A percentile compares a stretch with the other conserved stretches of the same genome.
These are phyloP conservation scores for Bathynomus jamesi DNA, from an alignment of 1,140 invertebrate species.

Conservation along the genomic window DNA sequence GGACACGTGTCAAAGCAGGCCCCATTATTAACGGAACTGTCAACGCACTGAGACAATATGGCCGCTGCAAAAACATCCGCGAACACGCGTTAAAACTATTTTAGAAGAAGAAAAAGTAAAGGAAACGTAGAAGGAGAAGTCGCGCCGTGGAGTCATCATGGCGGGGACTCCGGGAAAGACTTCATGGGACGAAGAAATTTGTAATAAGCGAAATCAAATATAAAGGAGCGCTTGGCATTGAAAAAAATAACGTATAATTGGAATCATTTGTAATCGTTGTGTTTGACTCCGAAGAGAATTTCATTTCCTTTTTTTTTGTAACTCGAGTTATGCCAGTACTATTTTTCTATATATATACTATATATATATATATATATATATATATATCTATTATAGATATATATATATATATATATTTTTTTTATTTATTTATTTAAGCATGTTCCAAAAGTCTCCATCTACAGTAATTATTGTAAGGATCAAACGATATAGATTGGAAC, in stretches of 20 bases:
- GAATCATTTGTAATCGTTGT: not conserved
- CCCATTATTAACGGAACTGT: not conserved
- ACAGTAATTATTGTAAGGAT: too few species aligned
- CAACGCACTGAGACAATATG: not conserved
- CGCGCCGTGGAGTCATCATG: not conserved
- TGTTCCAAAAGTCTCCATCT: too few species aligned
- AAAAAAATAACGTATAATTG: not conserved
- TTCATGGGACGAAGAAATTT: not conserved
- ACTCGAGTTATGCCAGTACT: too few species aligned
- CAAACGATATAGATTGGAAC: too few species aligned
- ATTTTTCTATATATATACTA: not conserved
- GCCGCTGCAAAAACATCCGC: not conserved
- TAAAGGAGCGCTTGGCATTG: not conserved
- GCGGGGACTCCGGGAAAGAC: not conserved
- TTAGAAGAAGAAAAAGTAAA: not conserved
- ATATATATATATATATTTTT: not conserved
- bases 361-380: not conserved
- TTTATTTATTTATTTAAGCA: too few species aligned
- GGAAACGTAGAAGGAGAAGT: not conserved
- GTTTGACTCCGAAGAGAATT: not conserved
- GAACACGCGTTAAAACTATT: not conserved
- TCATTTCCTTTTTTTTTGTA: not conserved
- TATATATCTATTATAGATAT: not conserved
- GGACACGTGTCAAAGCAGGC: not conserved
- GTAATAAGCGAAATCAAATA: not conserved